A percentile compares a stretch with the other conserved stretches of the same genome.
Conservation (phyloP, 1,140 invertebrate species). For the Acromyrmex heyeri region DNA sequence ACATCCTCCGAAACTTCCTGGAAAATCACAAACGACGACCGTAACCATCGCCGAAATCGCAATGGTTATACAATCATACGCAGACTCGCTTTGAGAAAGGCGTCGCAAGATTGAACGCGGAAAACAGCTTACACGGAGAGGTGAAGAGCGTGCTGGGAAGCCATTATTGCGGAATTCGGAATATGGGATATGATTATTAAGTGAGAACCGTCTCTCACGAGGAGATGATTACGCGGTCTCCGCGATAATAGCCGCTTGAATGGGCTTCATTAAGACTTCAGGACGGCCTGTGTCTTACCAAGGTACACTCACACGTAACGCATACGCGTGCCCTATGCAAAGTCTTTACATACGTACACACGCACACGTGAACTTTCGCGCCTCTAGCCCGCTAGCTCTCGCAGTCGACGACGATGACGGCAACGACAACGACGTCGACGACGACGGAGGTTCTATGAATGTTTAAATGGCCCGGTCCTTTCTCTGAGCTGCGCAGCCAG, state of each 20-base stretch:
- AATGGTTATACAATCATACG: not conserved
- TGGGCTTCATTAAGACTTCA: constrained; percentile 85
- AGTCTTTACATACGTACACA: constrained; percentile 33
- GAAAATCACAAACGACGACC: constrained; percentile 40
- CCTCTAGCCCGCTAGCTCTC: constrained; percentile 11
- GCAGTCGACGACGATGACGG: constrained; percentile 21
- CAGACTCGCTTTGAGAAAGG: constrained; percentile 26
- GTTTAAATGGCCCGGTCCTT: constrained; percentile 72
- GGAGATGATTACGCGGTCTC: constrained; percentile 84
- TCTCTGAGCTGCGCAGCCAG: constrained; percentile 52
- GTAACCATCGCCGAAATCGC: constrained; percentile 48
- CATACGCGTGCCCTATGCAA: constrained; percentile 26
- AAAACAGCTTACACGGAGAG: constrained; percentile 68
- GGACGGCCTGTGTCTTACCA: constrained; percentile 67
- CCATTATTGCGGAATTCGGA: constrained; percentile 80
- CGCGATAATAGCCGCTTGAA: constrained; percentile 85
- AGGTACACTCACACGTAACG: not conserved
- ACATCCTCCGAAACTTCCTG: constrained; percentile 3
- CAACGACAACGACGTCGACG: not conserved
- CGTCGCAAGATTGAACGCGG: constrained; percentile 77
- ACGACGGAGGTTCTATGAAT: constrained; percentile 71
- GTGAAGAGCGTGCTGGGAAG: constrained; percentile 76
- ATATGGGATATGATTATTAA: constrained; percentile 85
- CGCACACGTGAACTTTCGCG: constrained; percentile 55
- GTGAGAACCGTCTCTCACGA: constrained; percentile 79